Conservation (phyloP, 2,888 invertebrate species). For the Shargacucullia verbasci region DNA sequence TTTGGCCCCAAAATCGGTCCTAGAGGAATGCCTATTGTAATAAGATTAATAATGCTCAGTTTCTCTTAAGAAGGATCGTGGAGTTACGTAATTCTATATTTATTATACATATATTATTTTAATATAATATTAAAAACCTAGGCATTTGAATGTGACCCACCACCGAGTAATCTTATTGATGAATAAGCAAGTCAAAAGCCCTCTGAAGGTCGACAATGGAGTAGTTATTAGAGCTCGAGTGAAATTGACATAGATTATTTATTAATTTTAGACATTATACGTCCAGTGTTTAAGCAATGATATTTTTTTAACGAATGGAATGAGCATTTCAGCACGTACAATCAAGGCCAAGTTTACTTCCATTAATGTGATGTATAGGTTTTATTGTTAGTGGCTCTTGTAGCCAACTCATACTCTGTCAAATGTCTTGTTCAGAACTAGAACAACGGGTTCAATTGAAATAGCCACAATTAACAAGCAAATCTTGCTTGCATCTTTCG, state of each 20-base stretch:
- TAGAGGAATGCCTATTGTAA: constrained; percentile 7
- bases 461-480: constrained; percentile 22
- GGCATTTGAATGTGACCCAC: background rate
- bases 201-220: background rate
- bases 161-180: background rate
- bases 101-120: no score
- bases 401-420: constrained; percentile 9
- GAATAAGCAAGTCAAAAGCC: constrained; percentile 17
- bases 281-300: no score
- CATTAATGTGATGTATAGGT: constrained; percentile 3
- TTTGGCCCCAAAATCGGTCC: constrained; percentile 16
- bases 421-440: constrained; percentile 13
- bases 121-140: background rate
- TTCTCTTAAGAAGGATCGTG: background rate
- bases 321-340: constrained; percentile 9
- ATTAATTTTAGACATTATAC: no score
- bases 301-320: no score
- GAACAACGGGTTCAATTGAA: constrained; percentile 14
- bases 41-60: background rate
- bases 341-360: constrained; percentile 2
- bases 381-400: constrained; percentile 4
- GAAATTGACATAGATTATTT: no score
- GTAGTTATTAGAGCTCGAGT: no score
- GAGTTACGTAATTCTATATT: background rate
- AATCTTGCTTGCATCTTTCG: constrained; percentile 12